Base-by-base conservation (phyloP, 2,888 invertebrate genomes). In the Drosophila melanosoma region DNA sequence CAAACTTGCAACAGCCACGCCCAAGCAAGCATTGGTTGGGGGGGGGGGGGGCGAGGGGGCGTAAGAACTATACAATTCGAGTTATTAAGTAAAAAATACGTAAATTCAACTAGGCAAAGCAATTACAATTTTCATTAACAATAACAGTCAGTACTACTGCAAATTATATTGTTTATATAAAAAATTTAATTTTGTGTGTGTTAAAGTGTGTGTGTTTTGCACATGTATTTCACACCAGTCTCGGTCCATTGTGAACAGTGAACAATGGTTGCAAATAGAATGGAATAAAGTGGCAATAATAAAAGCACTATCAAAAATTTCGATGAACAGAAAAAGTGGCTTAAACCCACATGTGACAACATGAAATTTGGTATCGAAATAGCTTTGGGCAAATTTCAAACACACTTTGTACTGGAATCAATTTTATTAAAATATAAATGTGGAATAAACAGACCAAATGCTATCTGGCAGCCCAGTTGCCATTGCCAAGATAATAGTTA, bases 41-140 rank as follows among this genome's bases (percentile, higher is more conserved):
- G 12, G 10, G 32, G n/a, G 42, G 23, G 1, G 23, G 23, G 23
- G 23, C n/a, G 23, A 23, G 26, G 33, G 10, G 20, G 35, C 36
- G 53, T 51, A 45, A 57, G 59, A 63, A 38, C 38, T 54, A 51
- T 42, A 26, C 45, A 60, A 52, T 36, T 36, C 12, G 20, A 60
- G 52, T 59, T 65, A 65, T 72, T 56, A 57, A 57, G 42, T 65
- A 57, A 42, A 32, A 32, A 60, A 65, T 61, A 48, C 45, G 61
- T 40, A 38, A 61, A 62, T 58, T 51, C 35, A 48, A 66, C 35
- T 74, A 38, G 42, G 32, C 57, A 42, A 60, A 53, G 23, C 79
- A 75, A 79, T 76, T 79, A 72, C 52, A 67, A 42, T 64, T 45
- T 61, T 51, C 40, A 70, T 64, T 70, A 38, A 48, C 45, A 70